A percentile compares a stretch with the other conserved stretches of the same genome.
Evolutionary conservation across 2,113 vertebrate species (phyloP).

Genomic region (Ginglymostoma cirratum): DNA sequence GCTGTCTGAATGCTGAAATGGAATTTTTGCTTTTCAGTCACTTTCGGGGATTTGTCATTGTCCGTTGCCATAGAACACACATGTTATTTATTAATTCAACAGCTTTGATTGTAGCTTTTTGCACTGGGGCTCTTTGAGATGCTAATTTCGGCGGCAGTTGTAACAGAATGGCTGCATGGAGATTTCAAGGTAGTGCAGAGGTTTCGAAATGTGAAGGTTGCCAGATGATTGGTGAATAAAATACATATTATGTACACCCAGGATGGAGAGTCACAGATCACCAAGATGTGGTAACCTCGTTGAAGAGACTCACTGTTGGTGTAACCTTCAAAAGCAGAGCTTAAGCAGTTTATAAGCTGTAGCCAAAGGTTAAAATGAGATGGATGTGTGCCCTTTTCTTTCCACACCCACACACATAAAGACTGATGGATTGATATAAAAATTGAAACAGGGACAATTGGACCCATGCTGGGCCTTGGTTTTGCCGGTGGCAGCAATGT

Average conservation of each 20-base stretch:
- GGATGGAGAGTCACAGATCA: not conserved
- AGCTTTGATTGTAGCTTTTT: not conserved
- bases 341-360: not conserved
- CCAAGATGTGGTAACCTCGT: not conserved
- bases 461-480: not conserved
- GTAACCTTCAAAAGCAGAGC: not conserved
- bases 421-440: not conserved
- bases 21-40: not conserved
- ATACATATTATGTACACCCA: too few species aligned
- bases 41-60: not conserved
- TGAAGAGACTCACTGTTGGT: not conserved
- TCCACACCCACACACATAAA: not conserved
- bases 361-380: not conserved
- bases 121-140: not conserved
- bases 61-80: not conserved
- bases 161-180: not conserved
- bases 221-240: not conserved
- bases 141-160: not conserved
- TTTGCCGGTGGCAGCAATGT: not conserved
- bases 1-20: not conserved
- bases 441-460: not conserved
- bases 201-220: not conserved
- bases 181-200: not conserved
- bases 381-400: not conserved
- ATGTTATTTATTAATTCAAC: constrained; percentile 16